Evolutionary conservation across 1,140 invertebrate species (phyloP), one percentile per base, ranked within the genome.

Genomic region (Cydia pomonella): DNA sequence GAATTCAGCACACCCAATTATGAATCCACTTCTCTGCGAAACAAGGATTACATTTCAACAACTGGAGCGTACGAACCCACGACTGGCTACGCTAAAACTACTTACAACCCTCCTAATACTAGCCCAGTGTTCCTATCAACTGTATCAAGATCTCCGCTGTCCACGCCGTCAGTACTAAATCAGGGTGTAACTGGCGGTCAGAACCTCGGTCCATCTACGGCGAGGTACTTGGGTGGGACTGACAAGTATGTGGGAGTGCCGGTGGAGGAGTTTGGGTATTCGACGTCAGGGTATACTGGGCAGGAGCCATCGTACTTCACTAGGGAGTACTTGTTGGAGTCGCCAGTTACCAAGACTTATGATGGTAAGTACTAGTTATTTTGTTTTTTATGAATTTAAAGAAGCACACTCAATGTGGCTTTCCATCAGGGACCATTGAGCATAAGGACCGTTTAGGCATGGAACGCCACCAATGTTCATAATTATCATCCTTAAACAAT

Each of bases 301-400:
- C 85, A 82, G 77, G 89, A 91, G 63, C 87, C 91, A 38, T 84
- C 86, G 33, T 87, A 87, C 47, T 93, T 92, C 75, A 93, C 93
- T 12, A 89, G 93, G 74, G 93, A 93, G 83, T 93, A 93, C 76
- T 79, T 93, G 5, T 72, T 93, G 77, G 93, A 92, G 50, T 90
- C 91, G 1, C 91, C 91, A 21, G 86, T 91, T 7, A 89, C 87
- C 47, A 91, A 89, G 76, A 85, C 83, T 73, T 93, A 91, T 83
- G 88, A 88, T 86, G 93, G 86, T 92, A 79, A 91, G 87, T 82
- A 59, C 50, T 38, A 47, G 18, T 33, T 7, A 53, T 53, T 53
- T 1, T 5, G 16, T 18, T 1, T 18, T n/a, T 50, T 50, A n/a
- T 18, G 41, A 44, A 16, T 44, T 12, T 16, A 16, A 13, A 16